Conservation (phyloP, 2,888 invertebrate species). For the Nomada hirtipes region DNA sequence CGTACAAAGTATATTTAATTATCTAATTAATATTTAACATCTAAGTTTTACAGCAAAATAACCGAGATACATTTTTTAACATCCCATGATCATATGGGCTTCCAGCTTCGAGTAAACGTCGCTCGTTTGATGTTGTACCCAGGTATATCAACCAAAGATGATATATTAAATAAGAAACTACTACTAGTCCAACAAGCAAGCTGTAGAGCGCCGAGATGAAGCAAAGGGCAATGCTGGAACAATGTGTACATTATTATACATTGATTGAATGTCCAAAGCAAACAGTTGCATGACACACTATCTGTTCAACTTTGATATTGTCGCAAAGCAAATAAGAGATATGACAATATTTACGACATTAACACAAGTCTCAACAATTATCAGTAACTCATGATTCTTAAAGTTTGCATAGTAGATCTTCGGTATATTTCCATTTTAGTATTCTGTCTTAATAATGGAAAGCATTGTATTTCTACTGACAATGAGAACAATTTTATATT, state of each 20-base stretch:
- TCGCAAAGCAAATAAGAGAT: slow-evolving; percentile 69
- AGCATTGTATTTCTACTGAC: slow-evolving; percentile 29
- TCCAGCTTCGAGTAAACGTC: slow-evolving; percentile 67
- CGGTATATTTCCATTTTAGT: slow-evolving; percentile 70
- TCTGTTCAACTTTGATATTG: slow-evolving; percentile 68
- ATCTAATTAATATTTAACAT: slow-evolving; percentile 51
- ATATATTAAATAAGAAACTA: slow-evolving; percentile 81
- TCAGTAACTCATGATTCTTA: slow-evolving; percentile 63
- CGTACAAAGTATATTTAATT: slow-evolving; percentile 54
- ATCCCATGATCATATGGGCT: slow-evolving; percentile 73
- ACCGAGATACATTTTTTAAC: slow-evolving; percentile 74
- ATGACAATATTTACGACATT: slow-evolving; percentile 66
- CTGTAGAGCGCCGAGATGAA: slow-evolving; percentile 85
- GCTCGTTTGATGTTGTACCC: slow-evolving; percentile 79
- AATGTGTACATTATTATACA: slow-evolving; percentile 71
- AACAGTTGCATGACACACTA: slow-evolving; percentile 67
- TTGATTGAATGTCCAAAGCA: slow-evolving; percentile 43
- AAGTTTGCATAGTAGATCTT: slow-evolving; percentile 60
- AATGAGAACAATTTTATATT: slow-evolving; percentile 14
- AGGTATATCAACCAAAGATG: slow-evolving; percentile 83
- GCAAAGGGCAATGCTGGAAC: slow-evolving; percentile 84
- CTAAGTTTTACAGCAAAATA: slow-evolving; percentile 79
- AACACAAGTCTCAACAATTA: slow-evolving; percentile 63
- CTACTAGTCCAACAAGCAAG: slow-evolving; percentile 80
- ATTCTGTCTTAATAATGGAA: slow-evolving; percentile 35